Evolutionary conservation across 2,797 vertebrate species (phyloP), one percentile per base, ranked within the genome.

Genomic region (Gymnopithys bicolor): DNA sequence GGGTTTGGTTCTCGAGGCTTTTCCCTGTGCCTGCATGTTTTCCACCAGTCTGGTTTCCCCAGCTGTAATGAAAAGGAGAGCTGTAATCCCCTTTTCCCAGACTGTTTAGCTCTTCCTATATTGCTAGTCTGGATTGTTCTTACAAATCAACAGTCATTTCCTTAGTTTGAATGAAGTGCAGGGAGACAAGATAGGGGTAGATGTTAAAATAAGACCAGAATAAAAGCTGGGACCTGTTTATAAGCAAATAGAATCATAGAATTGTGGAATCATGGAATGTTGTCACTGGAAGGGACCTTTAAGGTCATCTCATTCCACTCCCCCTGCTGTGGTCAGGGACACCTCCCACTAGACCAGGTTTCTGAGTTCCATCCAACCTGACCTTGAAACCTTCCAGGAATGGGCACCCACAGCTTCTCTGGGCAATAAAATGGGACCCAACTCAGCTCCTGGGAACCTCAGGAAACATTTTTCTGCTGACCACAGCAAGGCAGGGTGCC

Each of bases 1-100:
- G 51, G 37, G 85, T 39, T 0, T 2, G 2, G 37, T 37, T 37
- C 37, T 46, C 1, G 0, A 75, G 43, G 6, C 1, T 87, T 87
- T 79, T 48, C 14, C n/a, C 13, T 1, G 1, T 22, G 7, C 28
- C 16, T 33, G 2, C 0, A 0, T 7, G 12, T 41, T 80, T 85
- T 68, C 58, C 75, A 68, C 59, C 53, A 74, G 56, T 21, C 3
- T 39, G 9, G 4, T 21, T 63, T 64, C 49, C 64, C 43, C 59
- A 60, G 15, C 69, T 62, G 27, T 30, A 62, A 62, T 62, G 39
- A 62, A 32, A 62, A 62, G 10, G 21, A 62, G 19, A 62, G 13
- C 19, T 41, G 39, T 22, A 32, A 41, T 41, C 28, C 9, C 28
- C 13, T 41, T 60, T 74, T 24, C 69, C 45, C 84, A 58, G 14